Evolutionary conservation across 2,797 vertebrate genomes (phyloP), one percentile per base, ranked within the genome.

Genomic region (Acanthopagrus latus): DNA sequence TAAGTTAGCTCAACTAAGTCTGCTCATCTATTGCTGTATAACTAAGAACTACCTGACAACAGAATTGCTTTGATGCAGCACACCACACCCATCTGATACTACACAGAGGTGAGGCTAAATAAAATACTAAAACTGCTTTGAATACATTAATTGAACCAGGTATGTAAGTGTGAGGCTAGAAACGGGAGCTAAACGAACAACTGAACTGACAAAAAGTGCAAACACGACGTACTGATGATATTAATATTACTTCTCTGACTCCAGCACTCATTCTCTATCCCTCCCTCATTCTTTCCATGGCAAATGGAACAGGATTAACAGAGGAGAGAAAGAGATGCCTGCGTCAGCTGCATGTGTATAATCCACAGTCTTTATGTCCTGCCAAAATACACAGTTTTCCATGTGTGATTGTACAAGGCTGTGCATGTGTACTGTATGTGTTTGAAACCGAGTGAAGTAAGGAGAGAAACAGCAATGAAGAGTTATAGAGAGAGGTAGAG

Each of bases 281-380:
- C 41, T 77, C 51, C 50, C 76, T 81, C 66, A 75, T 84, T 88
- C 69, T 82, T 88, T 92, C 80, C 52, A 80, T 90, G 56, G 89
- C 87, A 93, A 93, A 93, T 88, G 82, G 94, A 93, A 94, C 84
- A 86, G 91, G 93, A 95, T 94, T 93, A 94, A 73, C 74, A 82
- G 73, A 64, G 62, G 71, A 73, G 63, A 68, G 60, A 79, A 73
- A 90, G 80, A 89, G 80, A 88, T 87, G 90, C 85, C 89, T 89
- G 90, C 71, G 50, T 95, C 89, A 93, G 87, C 89, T 86, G 74
- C 52, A 71, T 91, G 79, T 69, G 66, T 87, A 85, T 92, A 94
- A 94, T 94, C 90, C 90, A 58, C 25, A 27, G 85, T 88, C 84
- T 90, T 76, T 58, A 78, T 83, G 89, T 85, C 84, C 87, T 92